Conservation (phyloP, 2,797 vertebrate species). For the Falco columbarius region DNA sequence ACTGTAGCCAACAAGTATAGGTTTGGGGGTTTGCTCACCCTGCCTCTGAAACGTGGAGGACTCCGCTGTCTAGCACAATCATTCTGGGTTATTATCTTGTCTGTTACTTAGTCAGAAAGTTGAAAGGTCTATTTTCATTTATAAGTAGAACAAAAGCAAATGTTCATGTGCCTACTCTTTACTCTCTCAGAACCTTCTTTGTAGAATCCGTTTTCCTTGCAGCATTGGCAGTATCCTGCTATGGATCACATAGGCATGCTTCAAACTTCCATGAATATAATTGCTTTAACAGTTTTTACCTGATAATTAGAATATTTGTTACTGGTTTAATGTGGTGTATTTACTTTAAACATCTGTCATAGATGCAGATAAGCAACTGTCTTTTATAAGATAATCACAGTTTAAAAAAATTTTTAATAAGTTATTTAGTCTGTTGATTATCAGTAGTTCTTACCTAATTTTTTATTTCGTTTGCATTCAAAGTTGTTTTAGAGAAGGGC, state of each 20-base stretch:
- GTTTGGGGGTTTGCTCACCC: not conserved
- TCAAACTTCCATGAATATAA: not conserved
- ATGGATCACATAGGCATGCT: rapidly evolving
- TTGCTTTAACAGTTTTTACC: not conserved
- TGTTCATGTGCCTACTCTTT: not conserved
- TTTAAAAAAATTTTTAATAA: not conserved
- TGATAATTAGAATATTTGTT: not conserved
- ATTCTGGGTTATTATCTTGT: not conserved
- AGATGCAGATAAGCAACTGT: not conserved
- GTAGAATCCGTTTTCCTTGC: not conserved
- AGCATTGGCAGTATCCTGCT: not conserved
- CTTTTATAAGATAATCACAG: not conserved
- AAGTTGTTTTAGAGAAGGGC: not conserved
- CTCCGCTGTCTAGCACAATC: not conserved
- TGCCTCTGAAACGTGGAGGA: not conserved
- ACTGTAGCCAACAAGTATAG: not conserved
- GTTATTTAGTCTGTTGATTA: not conserved
- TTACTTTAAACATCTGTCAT: not conserved
- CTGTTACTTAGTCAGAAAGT: not conserved
- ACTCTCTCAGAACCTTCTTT: not conserved
- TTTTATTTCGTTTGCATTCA: not conserved
- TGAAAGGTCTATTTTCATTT: not conserved
- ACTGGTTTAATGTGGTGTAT: not conserved
- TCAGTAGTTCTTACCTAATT: not conserved
- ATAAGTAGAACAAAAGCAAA: not conserved